These are phyloP conservation scores for Drosophila gunungcola DNA, from an alignment of 1,140 invertebrate genomes.

Conservation along the genomic window DNA sequence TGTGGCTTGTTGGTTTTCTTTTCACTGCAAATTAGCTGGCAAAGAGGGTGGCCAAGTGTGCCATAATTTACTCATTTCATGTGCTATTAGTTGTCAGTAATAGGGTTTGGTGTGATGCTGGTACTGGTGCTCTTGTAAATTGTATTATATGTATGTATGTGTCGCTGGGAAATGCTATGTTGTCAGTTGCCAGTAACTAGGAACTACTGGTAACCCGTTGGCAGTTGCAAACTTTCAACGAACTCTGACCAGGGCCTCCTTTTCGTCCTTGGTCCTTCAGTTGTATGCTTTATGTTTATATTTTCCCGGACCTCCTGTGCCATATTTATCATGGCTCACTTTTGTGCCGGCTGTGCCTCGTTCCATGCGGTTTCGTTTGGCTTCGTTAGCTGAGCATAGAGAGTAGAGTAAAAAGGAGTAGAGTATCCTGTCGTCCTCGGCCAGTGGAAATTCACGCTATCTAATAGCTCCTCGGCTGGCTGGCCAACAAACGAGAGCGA, in stretches of 20 bases:
- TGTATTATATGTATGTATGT: constrained; percentile 17
- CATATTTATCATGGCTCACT: constrained; percentile 73
- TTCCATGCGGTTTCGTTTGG: constrained; percentile 21
- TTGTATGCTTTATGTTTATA: constrained; percentile 63
- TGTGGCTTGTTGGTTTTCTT: constrained; percentile 76
- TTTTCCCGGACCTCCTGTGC: constrained; percentile 30
- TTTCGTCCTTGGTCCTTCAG: constrained; percentile 31
- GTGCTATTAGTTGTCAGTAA: constrained; percentile 72
- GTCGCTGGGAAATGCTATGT: constrained; percentile 38
- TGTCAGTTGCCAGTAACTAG: constrained; percentile 24
- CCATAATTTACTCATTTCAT: constrained; percentile 82
- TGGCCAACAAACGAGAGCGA: constrained; percentile 50
- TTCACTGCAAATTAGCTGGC: constrained; percentile 75
- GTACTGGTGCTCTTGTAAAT: constrained; percentile 25
- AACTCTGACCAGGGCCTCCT: constrained; percentile 23
- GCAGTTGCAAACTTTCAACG: constrained; percentile 30
- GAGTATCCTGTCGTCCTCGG: constrained; percentile 24
- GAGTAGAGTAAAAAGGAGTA: neutral
- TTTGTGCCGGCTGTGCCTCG: constrained; percentile 52
- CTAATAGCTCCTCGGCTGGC: constrained; percentile 46
- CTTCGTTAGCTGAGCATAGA: constrained; percentile 5
- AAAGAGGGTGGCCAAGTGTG: constrained; percentile 35
- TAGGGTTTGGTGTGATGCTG: neutral
- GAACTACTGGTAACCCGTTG: constrained; percentile 2
- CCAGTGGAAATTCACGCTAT: constrained; percentile 53